phyloP scores from a whole-genome alignment of 2,113 vertebrate genomes.

The Anolis carolinensis region DNA sequence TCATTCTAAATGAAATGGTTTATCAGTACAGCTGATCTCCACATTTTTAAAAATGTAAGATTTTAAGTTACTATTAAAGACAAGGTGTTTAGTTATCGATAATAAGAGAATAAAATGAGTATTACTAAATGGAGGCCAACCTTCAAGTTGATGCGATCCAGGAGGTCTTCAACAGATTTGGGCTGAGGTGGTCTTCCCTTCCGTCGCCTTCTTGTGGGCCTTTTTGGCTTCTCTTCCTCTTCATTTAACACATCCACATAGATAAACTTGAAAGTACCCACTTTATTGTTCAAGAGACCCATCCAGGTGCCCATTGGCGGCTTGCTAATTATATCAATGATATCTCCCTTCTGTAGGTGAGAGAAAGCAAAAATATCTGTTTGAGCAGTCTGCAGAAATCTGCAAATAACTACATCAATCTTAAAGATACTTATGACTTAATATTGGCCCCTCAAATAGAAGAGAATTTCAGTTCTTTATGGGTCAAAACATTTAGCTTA shows the following conservation, averaged over 20 bases:
- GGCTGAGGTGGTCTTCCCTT: constrained; percentile 93
- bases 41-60: background rate
- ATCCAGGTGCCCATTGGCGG: constrained; percentile 99
- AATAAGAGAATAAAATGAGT: background rate
- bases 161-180: constrained; percentile 93
- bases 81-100: background rate
- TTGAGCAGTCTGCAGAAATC: background rate
- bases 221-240: constrained; percentile 93
- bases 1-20: background rate
- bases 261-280: constrained; percentile 99
- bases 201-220: constrained; percentile 86
- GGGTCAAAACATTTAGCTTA: background rate
- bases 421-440: background rate
- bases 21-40: background rate
- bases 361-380: background rate
- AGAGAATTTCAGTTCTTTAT: background rate
- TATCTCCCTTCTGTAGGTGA: constrained; percentile 88
- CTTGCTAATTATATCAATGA: constrained; percentile 99
- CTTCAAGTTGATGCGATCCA: constrained; percentile 96
- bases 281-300: constrained; percentile 97
- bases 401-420: background rate
- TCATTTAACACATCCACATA: constrained; percentile 95
- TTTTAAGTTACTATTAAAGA: background rate
- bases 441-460: background rate
- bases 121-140: constrained; percentile 67